These are phyloP conservation scores for Drosophila algonquin DNA, from an alignment of 2,888 invertebrate genomes.

Conservation along the genomic window DNA sequence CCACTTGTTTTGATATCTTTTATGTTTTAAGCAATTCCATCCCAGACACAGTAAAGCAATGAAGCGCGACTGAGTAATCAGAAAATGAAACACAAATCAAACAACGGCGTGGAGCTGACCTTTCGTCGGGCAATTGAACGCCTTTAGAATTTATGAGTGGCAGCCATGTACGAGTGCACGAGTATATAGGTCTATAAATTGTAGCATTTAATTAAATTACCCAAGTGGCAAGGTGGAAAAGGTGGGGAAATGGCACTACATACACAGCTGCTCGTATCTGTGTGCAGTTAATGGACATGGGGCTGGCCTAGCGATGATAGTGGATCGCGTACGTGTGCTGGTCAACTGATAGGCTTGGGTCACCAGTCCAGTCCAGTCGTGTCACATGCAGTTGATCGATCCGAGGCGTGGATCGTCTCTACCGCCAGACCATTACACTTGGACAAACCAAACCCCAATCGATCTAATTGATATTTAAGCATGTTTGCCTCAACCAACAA, in stretches of 20 bases:
- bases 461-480: slow-evolving; percentile 72
- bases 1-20: too few relatives aligned
- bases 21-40: background rate
- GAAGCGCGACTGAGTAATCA: slow-evolving; percentile 9
- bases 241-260: background rate
- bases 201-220: slow-evolving; percentile 67
- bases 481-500: slow-evolving; percentile 54
- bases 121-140: slow-evolving; percentile 65
- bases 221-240: background rate
- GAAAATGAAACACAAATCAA: slow-evolving; percentile 45
- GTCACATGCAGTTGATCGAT: slow-evolving; percentile 71
- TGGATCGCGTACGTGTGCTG: slow-evolving; percentile 58
- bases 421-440: slow-evolving; percentile 23
- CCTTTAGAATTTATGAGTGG: slow-evolving; percentile 63
- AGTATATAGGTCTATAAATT: slow-evolving; percentile 55
- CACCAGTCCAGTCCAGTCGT: slow-evolving; percentile 5
- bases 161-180: slow-evolving; percentile 24
- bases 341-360: slow-evolving; percentile 54
- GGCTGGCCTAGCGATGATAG: slow-evolving; percentile 37
- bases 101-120: slow-evolving; percentile 48
- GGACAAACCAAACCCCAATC: slow-evolving; percentile 26
- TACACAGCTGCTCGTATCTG: too few relatives aligned
- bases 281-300: slow-evolving; percentile 26
- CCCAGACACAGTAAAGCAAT: slow-evolving; percentile 15
- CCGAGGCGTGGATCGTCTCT: background rate